Base-by-base conservation (phyloP, 2,888 invertebrate genomes). In the Coelopa pilipes region DNA sequence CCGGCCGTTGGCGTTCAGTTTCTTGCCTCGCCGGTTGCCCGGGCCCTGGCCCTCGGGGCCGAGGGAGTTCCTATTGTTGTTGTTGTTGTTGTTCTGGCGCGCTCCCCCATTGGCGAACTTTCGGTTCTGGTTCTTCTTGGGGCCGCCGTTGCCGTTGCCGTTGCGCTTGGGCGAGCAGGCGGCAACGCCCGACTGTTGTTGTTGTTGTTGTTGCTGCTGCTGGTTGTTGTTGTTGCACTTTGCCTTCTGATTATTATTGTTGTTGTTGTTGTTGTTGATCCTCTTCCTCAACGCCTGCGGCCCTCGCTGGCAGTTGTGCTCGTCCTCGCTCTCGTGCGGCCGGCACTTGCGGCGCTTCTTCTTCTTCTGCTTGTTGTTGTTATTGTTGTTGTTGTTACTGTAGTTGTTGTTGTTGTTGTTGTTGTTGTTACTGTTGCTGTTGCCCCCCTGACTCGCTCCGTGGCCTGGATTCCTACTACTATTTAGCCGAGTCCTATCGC, bases 331-430 rank as follows among this genome's bases (percentile, higher is more conserved):
- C 79, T 86, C 86, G 45, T 83, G 78, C 19, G 81, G 83, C 66
- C 83, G 83, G 79, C 87, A 85, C 80, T 82, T 82, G 78, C 84
- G 83, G 34, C 80, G 80, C 72, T 84, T 87, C 72, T 83, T 84
- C 67, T 84, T 84, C 76, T 81, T 82, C 72, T 84, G 86, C 76
- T 62, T 79, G 75, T 72, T 79, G 76, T 77, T 78, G 70, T 75
- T 81, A 76, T 76, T 80, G 78, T 74, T 80, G 78, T 75, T 79
- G 78, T 73, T 81, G 77, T 75, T 81, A 79, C 76, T 78, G 77
- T 79, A 81, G 80, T 75, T 81, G 79, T 77, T 81, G 77, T 77
- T 81, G 75, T 77, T 81, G 79, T 74, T 83, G 72, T 75, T 79
- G 78, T 72, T 79, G 67, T 76, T 79, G 76, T 24, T 76, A 70